Evolutionary conservation across 2,888 invertebrate genomes (phyloP), one percentile per base, ranked within the genome.

Genomic region (Synanthedon andrenaeformis): DNA sequence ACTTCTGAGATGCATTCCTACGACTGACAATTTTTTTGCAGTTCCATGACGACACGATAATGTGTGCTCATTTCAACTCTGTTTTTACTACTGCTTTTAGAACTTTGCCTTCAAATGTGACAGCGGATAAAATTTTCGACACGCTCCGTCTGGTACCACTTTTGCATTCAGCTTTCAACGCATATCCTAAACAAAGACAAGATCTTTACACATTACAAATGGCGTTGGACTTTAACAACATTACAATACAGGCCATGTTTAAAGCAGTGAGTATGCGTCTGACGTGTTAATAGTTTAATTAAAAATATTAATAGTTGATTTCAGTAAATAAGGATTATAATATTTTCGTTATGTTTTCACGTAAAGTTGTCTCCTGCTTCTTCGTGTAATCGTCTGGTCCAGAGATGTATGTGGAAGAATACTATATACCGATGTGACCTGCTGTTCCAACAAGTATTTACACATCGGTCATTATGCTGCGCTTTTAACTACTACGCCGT

Each of bases 361-460:
- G 35, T 49, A 6, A 61, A 89, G 89, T 58, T 91, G 1, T 78
- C 89, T 0, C 89, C 89, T 17, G 74, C 74, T 1, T 52, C 66
- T 0, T 69, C 82, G 1, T 92, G 92, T 61, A 74, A 70, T 23
- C 70, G 82, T 1, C 69, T 91, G 12, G 59, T 92, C 4, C 63
- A 85, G 55, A 70, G 78, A 0, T 92, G 92, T 60, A 88, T 86
- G 71, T 91, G 91, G 91, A 90, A 90, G 62, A 90, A 89, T 13
- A 70, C 72, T 0, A 62, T 77, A 1, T 79, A 77, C 14, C 76
- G 81, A 2, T 92, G 92, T 58, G 77, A 80, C 1, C 67, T 80
- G 19, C 62, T 91, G 1, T 90, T 92, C 60, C 73, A 79, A 51
- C 76, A 73, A 45, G 72, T 88, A 0, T 77, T 83, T 54, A 86